Base-by-base conservation (phyloP, 2,888 invertebrate species). In the Clostera curtula region DNA sequence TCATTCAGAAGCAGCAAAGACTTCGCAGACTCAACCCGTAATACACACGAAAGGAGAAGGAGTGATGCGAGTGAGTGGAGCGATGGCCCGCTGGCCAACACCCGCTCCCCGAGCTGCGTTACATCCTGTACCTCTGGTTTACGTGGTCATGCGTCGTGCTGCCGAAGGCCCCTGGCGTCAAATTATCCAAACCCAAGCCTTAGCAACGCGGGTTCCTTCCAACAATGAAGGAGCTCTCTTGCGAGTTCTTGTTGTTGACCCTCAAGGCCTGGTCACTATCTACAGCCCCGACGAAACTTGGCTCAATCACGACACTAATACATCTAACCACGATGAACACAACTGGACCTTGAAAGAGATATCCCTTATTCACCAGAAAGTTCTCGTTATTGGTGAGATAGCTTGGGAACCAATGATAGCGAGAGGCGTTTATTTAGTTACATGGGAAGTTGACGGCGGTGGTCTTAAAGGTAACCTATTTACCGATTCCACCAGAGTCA, bases 381-480 rank as follows among this genome's bases (percentile, higher is more conserved):
- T 89, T 38, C 63, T 88, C 18, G 88, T 88, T 19, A 90, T 90
- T 43, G 90, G 90, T 20, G 90, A 90, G 74, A 89, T 91, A 43
- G 88, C 89, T 24, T 91, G 91, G 91, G 89, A 90, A 50, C 87
- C 89, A 5, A 87, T 88, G 70, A 85, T 87, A 57, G 84, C 76
- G 29, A 86, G 86, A 27, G 88, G 88, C 12, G 89, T 92, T 33
- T 93, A 92, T 72, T 84, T 93, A 56, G 92, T 93, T 27, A 92
- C 92, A 36, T 93, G 93, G 93, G 93, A 93, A 85, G 90, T 93
- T 29, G 90, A 90, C 56, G 92, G 92, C 32, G 92, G 92, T 46
- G 92, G 92, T 40, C 80, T 93, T 35, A 92, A 91, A 74, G 93
- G 93, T 42, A 92, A 93, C 72, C 84, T 93, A 41, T 91, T 92